Base-by-base conservation (phyloP, 2,113 vertebrate genomes). In the Aphyosemion australe region DNA sequence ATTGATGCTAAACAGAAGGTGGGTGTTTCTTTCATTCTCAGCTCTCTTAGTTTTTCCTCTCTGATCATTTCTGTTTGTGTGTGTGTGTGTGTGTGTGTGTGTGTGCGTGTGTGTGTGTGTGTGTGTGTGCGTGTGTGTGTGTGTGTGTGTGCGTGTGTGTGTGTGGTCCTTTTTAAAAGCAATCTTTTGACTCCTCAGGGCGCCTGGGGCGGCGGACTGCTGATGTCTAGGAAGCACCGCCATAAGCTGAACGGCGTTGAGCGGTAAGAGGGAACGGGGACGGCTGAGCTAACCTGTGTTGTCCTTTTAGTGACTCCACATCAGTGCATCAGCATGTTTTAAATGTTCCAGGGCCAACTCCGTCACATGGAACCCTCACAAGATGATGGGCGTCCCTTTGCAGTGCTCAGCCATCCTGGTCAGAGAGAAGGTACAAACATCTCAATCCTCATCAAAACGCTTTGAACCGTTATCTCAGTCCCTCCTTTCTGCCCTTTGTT, bases 301-400 rank as follows among this genome's bases (percentile, higher is more conserved):
- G 53, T 15, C 8, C n/a, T 5, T 58, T 26, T 41, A 18, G 37
- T 34, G 19, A 16, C 5, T 12, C 12, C 10, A 49, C 10, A 8
- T 26, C 7, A 18, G 9, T 1, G 4, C n/a, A 52, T 51, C 19
- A 34, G 64, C 7, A n/a, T 1, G 4, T 18, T 7, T 69, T 21
- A 0, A 32, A 69, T 66, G 83, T 92, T 90, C 6, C 89, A 99
- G 97, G 90, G 97, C 96, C 83, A 95, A 94, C 90, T 99, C 97
- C 5, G 96, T 99, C 78, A 99, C 97, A 56, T 99, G 97, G 97
- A 99, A 99, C 89, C 97, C 97, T 55, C 97, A 99, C 89, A 99
- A 99, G 92, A 98, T 99, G 96, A 98, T 99, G 97, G 97, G 97
- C 0, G 97, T 96, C 69, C 92, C 96, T 48, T 89, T 99, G 46